Base-by-base conservation (phyloP, 2,113 vertebrate species). In the Eubucco bourcierii region DNA sequence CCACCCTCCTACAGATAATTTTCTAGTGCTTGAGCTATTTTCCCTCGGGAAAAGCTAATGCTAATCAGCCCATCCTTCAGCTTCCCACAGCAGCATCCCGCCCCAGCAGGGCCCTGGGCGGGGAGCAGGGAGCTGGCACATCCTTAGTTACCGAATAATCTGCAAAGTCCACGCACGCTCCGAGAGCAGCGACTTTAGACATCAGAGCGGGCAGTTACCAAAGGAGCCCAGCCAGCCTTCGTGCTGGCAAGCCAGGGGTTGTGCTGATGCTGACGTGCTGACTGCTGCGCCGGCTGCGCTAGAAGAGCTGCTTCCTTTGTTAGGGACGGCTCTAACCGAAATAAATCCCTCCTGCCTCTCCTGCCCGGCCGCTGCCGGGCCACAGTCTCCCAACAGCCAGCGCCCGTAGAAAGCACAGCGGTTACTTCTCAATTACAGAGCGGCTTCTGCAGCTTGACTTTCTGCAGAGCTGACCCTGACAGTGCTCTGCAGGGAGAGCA, bases 351-450 rank as follows among this genome's bases (percentile, higher is more conserved):
- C 27, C 56, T 19, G 73, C 67, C 39, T 31, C 56, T 53, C 56
- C 55, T 33, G 84, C 58, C 71, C 4, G 0, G 58, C 50, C 2
- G 1, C 76, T 29, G 55, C 31, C 3, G 1, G 16, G 31, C 77
- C 84, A 63, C 56, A 1, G 0, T 37, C n/a, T 80, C 65, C 52
- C 61, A 34, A 15, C 14, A 47, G 44, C 37, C 76, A 24, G 37
- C 12, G 74, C 71, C 55, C 3, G 0, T 9, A 61, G 78, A 50
- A 55, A 92, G 83, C 60, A 28, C 84, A 80, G 71, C 4, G 2
- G 84, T 95, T 95, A 88, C 79, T 94, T 52, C 92, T 94, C 95
- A 92, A 95, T 84, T 71, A 74, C 68, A 68, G n/a, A 17, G 88
- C 1, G 2, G 80, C 56, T 88, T 91, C 83, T 79, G 88, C 74